Evolutionary conservation across 2,888 invertebrate species (phyloP).

Genomic region (Lasioglossum vierecki): DNA sequence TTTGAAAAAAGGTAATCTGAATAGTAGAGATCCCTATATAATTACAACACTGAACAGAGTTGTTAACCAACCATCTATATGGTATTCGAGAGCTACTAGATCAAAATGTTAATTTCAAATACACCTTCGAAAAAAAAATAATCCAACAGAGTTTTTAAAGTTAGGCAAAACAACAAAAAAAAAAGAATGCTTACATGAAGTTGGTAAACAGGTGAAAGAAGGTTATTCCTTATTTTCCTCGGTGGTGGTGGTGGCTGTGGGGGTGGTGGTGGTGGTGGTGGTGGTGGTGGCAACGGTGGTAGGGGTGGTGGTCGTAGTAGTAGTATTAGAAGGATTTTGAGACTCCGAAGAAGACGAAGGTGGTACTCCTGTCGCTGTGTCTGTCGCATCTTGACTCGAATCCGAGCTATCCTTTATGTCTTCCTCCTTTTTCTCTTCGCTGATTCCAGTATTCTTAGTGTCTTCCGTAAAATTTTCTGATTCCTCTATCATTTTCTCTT

Average conservation of each 20-base stretch:
- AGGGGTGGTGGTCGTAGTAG: conserved; percentile 49
- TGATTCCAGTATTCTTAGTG: conserved; percentile 64
- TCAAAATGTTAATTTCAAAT: not conserved
- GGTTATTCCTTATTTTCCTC: conserved; percentile 82
- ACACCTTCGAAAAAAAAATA: too few relatives aligned
- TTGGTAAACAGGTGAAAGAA: conserved; percentile 71
- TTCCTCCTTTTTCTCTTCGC: conserved; percentile 75
- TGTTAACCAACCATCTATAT: not conserved
- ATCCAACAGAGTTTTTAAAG: not conserved
- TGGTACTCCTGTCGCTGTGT: conserved; percentile 73
- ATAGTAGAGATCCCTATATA: not conserved
- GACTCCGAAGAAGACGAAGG: conserved; percentile 73
- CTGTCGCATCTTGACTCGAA: conserved; percentile 81
- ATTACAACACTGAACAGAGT: not conserved
- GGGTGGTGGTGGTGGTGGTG: conserved; percentile 25
- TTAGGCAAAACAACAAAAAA: conserved; percentile 29
- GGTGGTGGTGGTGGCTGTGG: too few relatives aligned
- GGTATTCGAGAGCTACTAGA: not conserved
- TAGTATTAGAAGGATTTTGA: conserved; percentile 76
- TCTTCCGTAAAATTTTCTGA: conserved; percentile 76
- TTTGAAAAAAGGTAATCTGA: not conserved
- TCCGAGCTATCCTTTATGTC: conserved; percentile 81
- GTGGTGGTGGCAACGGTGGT: too few relatives aligned
- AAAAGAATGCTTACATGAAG: conserved; percentile 70
- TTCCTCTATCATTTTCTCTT: conserved; percentile 78